Evolutionary conservation across 2,888 invertebrate genomes (phyloP), one percentile per base, ranked within the genome.

Genomic region (Trissolcus brochymenae): DNA sequence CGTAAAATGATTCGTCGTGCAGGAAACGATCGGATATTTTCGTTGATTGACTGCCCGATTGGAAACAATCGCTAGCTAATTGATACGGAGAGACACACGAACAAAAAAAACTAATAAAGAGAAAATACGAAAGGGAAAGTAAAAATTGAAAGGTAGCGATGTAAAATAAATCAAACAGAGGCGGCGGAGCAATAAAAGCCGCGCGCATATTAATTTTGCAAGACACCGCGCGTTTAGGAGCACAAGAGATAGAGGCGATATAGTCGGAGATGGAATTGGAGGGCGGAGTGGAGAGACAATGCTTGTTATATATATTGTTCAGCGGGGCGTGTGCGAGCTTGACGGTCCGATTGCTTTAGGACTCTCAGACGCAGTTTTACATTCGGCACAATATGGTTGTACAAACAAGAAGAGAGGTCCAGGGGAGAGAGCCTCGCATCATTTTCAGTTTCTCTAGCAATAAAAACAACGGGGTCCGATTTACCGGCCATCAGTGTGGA

Each of bases 231-330:
- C 46, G 19, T 76, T 81, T 79, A 66, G 56, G 80, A 84, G 80
- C 83, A 79, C 83, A 35, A 1, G 84, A 85, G 85, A 86, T 85
- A 84, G 81, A 85, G 80, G 81, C 83, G 82, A 84, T 83, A 83
- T 77, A 81, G 76, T 79, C 76, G 64, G 79, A 79, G 81, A 79
- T 81, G 84, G 82, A 84, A 84, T 84, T 82, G 83, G 82, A 84
- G 83, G 86, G 85, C 86, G 85, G 86, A 82, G 84, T 79, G 76
- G 78, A 82, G 82, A 84, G 84, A 87, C 86, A 87, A 87, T 87
- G 85, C 87, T 86, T 80, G 86, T 87, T 85, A 35, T 35, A 86
- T 84, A 86, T 84, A 84, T 86, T 85, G 85, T 86, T 84, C 84
- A 74, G 64, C 71, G 78, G 74, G 71, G 76, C 76, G 77, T 71